Base-by-base conservation (phyloP, 2,797 vertebrate genomes). In the Mus caroli region DNA sequence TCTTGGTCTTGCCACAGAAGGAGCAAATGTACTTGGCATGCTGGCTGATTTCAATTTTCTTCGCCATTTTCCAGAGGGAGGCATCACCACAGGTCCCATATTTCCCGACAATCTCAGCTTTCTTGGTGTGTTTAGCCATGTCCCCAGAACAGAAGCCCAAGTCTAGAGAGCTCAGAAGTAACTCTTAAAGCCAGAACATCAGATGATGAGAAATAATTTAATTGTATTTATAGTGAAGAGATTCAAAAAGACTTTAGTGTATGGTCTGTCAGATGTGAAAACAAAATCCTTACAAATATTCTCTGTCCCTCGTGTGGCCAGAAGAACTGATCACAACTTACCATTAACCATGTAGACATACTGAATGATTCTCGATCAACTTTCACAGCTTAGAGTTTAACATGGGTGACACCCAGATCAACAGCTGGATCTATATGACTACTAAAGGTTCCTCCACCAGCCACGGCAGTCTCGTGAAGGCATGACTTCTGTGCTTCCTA, bases 161-260 rank as follows among this genome's bases (percentile, higher is more conserved):
- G 71, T 10, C 20, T 0, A 4, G 43, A 75, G 67, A 71, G 67
- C 67, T 69, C 67, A 19, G 67, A n/a, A 69, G 34, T 8, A 80
- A 54, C 40, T 80, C 24, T 79, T 58, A 56, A 84, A 92, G 24
- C 80, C 79, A 28, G 40, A 88, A 94, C 20, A 56, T 77, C 82
- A 95, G 56, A 92, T 24, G 58, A 92, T 22, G 54, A 95, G 91
- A 31, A 86, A 14, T 60, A 58, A 91, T 73, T 69, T 86, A 83
- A 67, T 89, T 88, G 56, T 78, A 31, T 83, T 94, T 46, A 28
- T 84, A 82, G 50, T 0, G 34, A 82, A 64, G 58, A 28, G 24
- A 40, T 40, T 37, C 13, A 43, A 83, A 67, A 31, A 58, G 84
- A 91, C 90, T 95, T 58, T 90, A 75, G 94, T 75, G 46, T 67